A percentile compares a stretch with the other conserved stretches of the same genome.
Conservation (phyloP, 2,797 vertebrate genomes). For the Epinephelus coioides region DNA sequence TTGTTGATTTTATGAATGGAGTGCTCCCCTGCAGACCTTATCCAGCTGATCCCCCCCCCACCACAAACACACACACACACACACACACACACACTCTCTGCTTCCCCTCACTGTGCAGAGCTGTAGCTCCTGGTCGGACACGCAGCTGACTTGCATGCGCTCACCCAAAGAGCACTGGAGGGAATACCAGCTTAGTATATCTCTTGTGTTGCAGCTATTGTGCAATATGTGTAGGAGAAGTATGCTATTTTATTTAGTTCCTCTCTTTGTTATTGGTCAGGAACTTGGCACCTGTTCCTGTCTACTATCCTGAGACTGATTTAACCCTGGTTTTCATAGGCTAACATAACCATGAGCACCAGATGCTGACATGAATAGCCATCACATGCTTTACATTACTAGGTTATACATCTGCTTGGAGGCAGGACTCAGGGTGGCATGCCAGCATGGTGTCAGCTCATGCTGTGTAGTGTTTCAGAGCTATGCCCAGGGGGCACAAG, state of each 20-base stretch:
- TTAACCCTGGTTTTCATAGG: conserved; percentile 29
- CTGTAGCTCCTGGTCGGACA: conserved; percentile 19
- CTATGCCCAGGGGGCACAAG: conserved; percentile 51
- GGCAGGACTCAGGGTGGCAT: conserved; percentile 28
- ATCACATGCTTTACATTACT: conserved; percentile 44
- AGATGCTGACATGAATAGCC: conserved; percentile 47
- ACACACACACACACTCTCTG: neutral
- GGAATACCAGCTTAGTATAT: neutral
- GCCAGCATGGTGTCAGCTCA: conserved; percentile 22
- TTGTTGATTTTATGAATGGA: conserved; percentile 59
- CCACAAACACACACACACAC: no score
- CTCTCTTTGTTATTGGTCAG: neutral
- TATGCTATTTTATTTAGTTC: neutral
- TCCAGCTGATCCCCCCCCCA: neutral
- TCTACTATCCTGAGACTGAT: conserved; percentile 8
- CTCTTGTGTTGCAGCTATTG: neutral
- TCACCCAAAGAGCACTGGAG: neutral
- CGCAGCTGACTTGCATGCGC: conserved; percentile 6
- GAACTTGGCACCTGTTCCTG: neutral
- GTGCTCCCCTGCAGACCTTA: conserved; percentile 24
- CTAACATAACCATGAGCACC: conserved; percentile 6
- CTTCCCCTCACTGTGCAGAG: neutral
- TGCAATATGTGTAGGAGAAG: neutral
- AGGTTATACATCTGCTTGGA: conserved; percentile 40
- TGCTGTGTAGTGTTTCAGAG: conserved; percentile 48